These are phyloP conservation scores for Tillus elongatus DNA, from an alignment of 2,888 invertebrate species.

Conservation along the genomic window DNA sequence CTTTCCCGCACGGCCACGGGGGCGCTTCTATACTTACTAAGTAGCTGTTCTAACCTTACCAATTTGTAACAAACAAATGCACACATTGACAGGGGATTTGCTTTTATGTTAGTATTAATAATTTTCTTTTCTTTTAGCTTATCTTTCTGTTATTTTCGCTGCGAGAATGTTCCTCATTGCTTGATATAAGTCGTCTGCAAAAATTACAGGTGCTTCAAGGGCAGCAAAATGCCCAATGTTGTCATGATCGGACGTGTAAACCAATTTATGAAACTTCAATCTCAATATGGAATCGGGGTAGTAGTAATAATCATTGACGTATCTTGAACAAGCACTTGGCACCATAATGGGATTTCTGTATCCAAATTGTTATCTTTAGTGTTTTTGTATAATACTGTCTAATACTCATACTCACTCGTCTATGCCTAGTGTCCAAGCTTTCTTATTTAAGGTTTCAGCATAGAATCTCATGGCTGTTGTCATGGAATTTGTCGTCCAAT, in stretches of 20 bases:
- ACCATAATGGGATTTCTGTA: conserved; percentile 54
- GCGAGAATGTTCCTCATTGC: conserved; percentile 17
- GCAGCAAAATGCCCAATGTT: conserved; percentile 89
- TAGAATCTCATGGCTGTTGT: conserved; percentile 69
- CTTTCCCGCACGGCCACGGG: no score
- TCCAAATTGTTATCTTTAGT: no score
- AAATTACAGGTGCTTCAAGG: conserved; percentile 61
- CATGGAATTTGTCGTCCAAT: conserved; percentile 67
- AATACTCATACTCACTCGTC: no score
- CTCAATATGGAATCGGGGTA: conserved; percentile 51
- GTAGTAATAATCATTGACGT: conserved; percentile 59
- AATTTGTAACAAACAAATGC: no score
- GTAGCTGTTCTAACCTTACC: no score
- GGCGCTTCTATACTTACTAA: no score
- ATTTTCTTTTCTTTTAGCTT: no score
- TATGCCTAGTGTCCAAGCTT: no score
- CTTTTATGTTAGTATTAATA: no score
- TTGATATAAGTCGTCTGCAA: conserved; percentile 60
- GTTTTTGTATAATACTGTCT: no score
- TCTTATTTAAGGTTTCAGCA: conserved; percentile 57
- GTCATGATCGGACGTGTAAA: conserved; percentile 55
- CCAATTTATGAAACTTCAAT: conserved; percentile 55
- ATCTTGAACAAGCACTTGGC: conserved; percentile 66
- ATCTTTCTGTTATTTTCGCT: no score
- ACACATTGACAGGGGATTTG: no score